These are phyloP conservation scores for Polyodon spathula DNA, from an alignment of 2,113 vertebrate genomes.

Conservation along the genomic window DNA sequence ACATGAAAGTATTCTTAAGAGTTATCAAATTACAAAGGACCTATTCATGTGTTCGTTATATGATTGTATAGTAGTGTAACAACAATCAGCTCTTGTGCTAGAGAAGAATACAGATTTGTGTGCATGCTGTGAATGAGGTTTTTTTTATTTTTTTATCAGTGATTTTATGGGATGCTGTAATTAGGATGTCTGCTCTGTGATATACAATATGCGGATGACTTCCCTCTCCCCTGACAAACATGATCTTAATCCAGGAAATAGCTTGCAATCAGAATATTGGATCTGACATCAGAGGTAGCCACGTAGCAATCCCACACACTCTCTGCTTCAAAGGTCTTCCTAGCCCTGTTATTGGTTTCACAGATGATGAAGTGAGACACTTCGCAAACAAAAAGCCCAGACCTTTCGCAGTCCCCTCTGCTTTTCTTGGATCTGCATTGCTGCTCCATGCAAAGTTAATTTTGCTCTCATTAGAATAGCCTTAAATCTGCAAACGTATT, in stretches of 20 bases:
- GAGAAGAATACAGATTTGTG: conserved; percentile 13
- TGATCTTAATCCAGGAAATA: conserved; percentile 72
- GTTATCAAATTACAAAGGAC: background rate
- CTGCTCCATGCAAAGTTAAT: conserved; percentile 84
- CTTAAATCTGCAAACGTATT: conserved; percentile 80
- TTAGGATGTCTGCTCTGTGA: conserved; percentile 57
- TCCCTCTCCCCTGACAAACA: conserved; percentile 60
- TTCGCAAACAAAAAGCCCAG: conserved; percentile 90
- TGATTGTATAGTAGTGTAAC: background rate
- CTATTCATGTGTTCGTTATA: conserved; percentile 5
- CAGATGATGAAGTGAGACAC: conserved; percentile 92
- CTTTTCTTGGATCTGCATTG: conserved; percentile 77
- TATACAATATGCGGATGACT: conserved; percentile 55
- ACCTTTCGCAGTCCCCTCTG: conserved; percentile 74
- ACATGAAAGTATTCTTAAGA: conserved; percentile 1
- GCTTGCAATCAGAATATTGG: conserved; percentile 68
- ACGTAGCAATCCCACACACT: conserved; percentile 57
- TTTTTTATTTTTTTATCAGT: conserved; percentile 25
- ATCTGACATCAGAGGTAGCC: conserved; percentile 76
- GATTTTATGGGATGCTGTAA: conserved; percentile 35
- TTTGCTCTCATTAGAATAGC: conserved; percentile 82
- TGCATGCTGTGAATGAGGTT: conserved; percentile 6
- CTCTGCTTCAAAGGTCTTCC: conserved; percentile 83
- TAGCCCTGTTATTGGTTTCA: conserved; percentile 78
- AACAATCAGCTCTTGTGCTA: background rate